A percentile compares a stretch with the other conserved stretches of the same genome.
phyloP scores from a whole-genome alignment of 2,888 invertebrate genomes.

The Drosophila buzzatii region DNA sequence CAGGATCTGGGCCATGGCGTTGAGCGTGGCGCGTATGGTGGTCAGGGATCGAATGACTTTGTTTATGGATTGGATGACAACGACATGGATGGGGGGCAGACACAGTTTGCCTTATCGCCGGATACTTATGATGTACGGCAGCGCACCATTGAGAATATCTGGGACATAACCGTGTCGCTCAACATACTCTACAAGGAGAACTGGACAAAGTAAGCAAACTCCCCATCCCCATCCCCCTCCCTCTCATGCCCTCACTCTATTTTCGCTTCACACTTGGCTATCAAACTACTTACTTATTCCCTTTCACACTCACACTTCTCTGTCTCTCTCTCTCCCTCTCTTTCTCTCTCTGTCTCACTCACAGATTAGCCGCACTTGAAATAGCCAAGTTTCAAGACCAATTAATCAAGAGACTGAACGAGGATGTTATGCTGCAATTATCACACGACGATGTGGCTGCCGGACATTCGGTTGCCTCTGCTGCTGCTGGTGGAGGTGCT shows the following conservation, averaged over 20 bases:
- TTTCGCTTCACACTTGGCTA: background rate
- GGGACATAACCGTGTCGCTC: conserved; percentile 94
- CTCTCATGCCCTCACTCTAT: background rate
- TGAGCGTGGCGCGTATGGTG: conserved; percentile 32
- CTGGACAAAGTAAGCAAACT: conserved; percentile 90
- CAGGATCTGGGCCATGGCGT: conserved; percentile 7
- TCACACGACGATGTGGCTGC: conserved; percentile 85
- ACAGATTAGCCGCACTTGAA: conserved; percentile 85
- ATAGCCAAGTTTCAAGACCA: conserved; percentile 92
- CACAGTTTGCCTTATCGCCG: conserved; percentile 82
- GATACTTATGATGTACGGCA: conserved; percentile 87
- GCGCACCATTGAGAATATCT: conserved; percentile 93
- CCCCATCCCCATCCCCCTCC: background rate
- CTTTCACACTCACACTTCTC: background rate
- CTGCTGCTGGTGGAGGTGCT: background rate
- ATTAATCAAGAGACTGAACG: conserved; percentile 91
- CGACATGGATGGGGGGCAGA: conserved; percentile 58
- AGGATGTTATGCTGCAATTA: conserved; percentile 91
- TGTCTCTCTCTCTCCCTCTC: background rate
- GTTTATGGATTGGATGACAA: conserved; percentile 81
- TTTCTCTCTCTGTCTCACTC: conserved; percentile 8
- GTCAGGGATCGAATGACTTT: conserved; percentile 73
- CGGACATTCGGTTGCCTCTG: conserved; percentile 39
- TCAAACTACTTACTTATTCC: conserved; percentile 4
- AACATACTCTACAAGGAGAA: conserved; percentile 95